Percentiles rank a stretch among this genome's conserved stretches.
These are phyloP conservation scores for Ictalurus furcatus DNA, from an alignment of 2,113 vertebrate species.

Conservation along the genomic window DNA sequence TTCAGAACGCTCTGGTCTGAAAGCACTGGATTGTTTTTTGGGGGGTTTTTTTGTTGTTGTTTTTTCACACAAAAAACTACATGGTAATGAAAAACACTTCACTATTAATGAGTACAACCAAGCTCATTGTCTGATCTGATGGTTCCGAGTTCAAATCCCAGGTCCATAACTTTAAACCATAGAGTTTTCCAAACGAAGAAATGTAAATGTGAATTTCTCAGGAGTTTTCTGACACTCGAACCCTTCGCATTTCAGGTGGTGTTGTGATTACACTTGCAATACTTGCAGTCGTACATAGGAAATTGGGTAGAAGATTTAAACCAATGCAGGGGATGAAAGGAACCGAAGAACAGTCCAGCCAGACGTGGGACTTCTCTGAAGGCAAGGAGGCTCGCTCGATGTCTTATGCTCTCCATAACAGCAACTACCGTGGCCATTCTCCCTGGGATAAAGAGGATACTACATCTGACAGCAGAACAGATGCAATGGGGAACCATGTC, in stretches of 20 bases:
- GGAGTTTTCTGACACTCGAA: constrained; percentile 6
- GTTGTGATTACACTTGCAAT: constrained; percentile 62
- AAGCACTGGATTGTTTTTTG: not conserved
- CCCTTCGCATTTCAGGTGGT: constrained; percentile 65
- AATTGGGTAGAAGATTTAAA: constrained; percentile 50
- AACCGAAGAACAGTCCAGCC: constrained; percentile 52
- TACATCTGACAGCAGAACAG: constrained; percentile 33
- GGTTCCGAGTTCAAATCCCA: not conserved
- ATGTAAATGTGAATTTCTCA: not conserved
- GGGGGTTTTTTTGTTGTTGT: no score
- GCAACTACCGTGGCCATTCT: constrained; percentile 35
- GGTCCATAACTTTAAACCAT: not conserved
- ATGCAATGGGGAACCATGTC: constrained; percentile 42
- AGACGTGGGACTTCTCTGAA: constrained; percentile 62
- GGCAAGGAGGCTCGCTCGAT: constrained; percentile 62
- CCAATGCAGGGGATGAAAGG: constrained; percentile 44
- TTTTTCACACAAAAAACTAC: not conserved
- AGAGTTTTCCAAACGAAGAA: not conserved
- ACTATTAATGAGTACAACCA: not conserved
- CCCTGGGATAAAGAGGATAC: constrained; percentile 33
- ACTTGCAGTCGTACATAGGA: constrained; percentile 58
- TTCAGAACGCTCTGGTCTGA: not conserved
- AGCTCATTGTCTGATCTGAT: not conserved
- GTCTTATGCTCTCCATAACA: constrained; percentile 57
- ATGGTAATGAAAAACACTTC: not conserved